phyloP scores from a whole-genome alignment of 2,113 vertebrate species.

The Natator depressus region DNA sequence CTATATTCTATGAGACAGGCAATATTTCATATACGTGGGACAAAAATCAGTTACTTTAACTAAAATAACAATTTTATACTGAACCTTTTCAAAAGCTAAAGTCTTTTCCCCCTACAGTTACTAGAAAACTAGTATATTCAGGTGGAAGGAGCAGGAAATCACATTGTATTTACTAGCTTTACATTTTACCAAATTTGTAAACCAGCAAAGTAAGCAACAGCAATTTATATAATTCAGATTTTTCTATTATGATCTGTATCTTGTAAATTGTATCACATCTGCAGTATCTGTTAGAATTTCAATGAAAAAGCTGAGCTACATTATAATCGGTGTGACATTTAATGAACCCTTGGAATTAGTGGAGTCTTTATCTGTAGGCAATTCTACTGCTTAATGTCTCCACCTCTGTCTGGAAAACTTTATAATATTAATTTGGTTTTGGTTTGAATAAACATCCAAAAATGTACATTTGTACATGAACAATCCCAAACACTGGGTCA shows the following conservation, averaged over 20 bases:
- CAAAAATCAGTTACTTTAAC: not conserved
- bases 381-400: not conserved
- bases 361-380: not conserved
- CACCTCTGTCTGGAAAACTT: not conserved
- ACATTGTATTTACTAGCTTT: not conserved
- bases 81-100: not conserved
- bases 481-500: not conserved
- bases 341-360: not conserved
- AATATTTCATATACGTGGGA: not conserved
- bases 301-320: not conserved
- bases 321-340: not conserved
- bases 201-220: not conserved
- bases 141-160: not conserved
- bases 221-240: not conserved
- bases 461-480: not conserved
- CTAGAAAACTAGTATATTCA: too few relatives aligned
- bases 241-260: not conserved
- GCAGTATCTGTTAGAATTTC: not conserved
- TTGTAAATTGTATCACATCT: too few relatives aligned
- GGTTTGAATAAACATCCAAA: not conserved
- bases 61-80: not conserved
- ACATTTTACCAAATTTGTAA: not conserved
- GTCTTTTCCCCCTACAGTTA: not conserved
- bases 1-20: not conserved
- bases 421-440: not conserved